Conservation (phyloP, 2,113 vertebrate species). For the Agapornis roseicollis region DNA sequence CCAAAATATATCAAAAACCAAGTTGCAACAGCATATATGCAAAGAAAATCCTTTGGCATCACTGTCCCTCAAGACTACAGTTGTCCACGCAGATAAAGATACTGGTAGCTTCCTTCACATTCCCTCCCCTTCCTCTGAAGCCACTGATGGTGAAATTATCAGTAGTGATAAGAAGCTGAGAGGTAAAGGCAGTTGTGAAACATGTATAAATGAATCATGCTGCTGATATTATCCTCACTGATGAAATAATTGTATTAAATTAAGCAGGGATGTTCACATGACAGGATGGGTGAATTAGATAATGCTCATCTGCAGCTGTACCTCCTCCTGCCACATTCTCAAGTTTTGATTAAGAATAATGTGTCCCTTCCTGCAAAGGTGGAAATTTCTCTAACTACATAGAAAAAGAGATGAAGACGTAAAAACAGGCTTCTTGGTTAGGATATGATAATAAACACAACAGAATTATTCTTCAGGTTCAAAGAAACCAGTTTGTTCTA, state of each 20-base stretch:
- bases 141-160: constrained; percentile 21
- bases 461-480: neutral
- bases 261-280: constrained; percentile 72
- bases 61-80: neutral
- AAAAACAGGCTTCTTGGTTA: neutral
- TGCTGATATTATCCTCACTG: constrained; percentile 77
- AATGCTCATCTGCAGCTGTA: constrained; percentile 72
- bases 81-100: neutral
- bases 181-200: constrained; percentile 67
- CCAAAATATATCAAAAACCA: neutral
- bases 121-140: constrained; percentile 13
- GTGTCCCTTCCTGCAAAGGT: constrained; percentile 58
- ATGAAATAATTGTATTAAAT: constrained; percentile 84
- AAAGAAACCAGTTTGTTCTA: neutral
- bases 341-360: constrained; percentile 70
- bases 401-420: neutral
- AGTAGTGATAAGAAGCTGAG: constrained; percentile 38
- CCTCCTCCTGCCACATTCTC: constrained; percentile 57
- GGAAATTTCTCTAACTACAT: constrained; percentile 34
- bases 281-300: constrained; percentile 78
- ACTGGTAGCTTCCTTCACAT: neutral
- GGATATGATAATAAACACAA: neutral
- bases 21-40: neutral
- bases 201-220: constrained; percentile 75
- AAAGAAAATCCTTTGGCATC: neutral